Evolutionary conservation across 2,797 vertebrate genomes (phyloP), one percentile per base, ranked within the genome.

Genomic region (Pseudochirops corinnae): DNA sequence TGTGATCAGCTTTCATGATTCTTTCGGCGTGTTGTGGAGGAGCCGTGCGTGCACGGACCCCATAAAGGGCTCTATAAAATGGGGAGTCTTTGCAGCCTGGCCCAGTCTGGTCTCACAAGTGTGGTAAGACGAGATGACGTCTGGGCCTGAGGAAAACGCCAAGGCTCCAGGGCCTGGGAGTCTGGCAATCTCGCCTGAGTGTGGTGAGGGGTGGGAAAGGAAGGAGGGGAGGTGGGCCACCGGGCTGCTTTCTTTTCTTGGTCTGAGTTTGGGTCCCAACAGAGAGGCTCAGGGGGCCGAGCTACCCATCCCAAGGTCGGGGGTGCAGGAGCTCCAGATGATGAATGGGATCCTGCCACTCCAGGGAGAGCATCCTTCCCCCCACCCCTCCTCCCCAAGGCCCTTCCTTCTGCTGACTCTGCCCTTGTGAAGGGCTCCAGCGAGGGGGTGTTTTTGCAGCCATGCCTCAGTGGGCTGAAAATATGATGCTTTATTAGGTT

Each of bases 371-470:
- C n/a, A 39, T 14, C 31, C 50, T 33, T 91, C 56, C 52, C 53
- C 4, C 0, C 50, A 28, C 0, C 6, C 91, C 92, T 60, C 56
- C 55, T 55, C 60, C 52, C 16, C 0, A 0, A 87, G 62, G 12
- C 62, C 67, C 1, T 0, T 12, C 9, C 56, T 29, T 60, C 52
- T 18, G 52, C 91, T 39, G 94, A 92, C 0, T 0, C 92, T 56
- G 94, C 46, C 56, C 24, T 95, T 92, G 62, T 90, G 50, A 46
- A 62, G 87, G 56, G 93, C 92, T 92, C 13, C 90, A n/a, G 0
- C 24, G 6, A 92, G 74, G 29, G 55, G 60, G 91, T 96, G 82
- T 92, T 95, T 91, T 95, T 97, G 94, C 53, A 95, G 96, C 91
- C 55, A 55, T n/a, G 93, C 96, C 96, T 97, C 33, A 0, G 0